phyloP scores from a whole-genome alignment of 1,140 invertebrate species.

The Scaptomyza graminum region DNA sequence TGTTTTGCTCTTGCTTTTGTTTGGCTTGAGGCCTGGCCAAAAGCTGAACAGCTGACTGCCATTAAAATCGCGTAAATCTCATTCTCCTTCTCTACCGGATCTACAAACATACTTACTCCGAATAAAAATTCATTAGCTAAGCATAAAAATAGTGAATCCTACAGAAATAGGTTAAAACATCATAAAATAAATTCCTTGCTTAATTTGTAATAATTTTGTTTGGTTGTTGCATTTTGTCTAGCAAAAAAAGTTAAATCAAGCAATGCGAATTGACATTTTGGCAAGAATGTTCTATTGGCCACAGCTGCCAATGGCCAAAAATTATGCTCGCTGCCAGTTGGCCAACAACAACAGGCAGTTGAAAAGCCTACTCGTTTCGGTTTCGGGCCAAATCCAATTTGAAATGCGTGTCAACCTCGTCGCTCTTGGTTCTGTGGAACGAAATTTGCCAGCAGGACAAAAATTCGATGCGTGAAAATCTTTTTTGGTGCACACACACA shows the following conservation, averaged over 20 bases:
- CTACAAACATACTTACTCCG: slow-evolving; percentile 18
- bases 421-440: slow-evolving; percentile 49
- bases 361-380: slow-evolving; percentile 55
- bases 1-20: slow-evolving; percentile 1
- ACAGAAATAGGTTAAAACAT: too few relatives aligned
- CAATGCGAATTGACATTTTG: slow-evolving; percentile 20
- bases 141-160: slow-evolving; percentile 46
- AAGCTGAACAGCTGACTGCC: slow-evolving; percentile 43
- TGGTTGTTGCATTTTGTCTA: not conserved
- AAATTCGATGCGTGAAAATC: slow-evolving; percentile 69
- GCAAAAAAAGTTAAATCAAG: slow-evolving; percentile 1
- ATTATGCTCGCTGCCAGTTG: slow-evolving; percentile 74
- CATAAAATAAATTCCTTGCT: too few relatives aligned
- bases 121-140: slow-evolving; percentile 71
- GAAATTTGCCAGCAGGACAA: slow-evolving; percentile 53
- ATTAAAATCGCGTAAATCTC: slow-evolving; percentile 58
- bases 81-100: too few relatives aligned
- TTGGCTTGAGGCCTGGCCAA: slow-evolving; percentile 38
- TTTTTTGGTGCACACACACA: slow-evolving; percentile 10
- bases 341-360: slow-evolving; percentile 32
- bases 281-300: slow-evolving; percentile 8
- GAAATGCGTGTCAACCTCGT: slow-evolving; percentile 69
- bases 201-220: slow-evolving; percentile 20
- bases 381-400: slow-evolving; percentile 67
- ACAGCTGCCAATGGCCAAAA: slow-evolving; percentile 64